Evolutionary conservation across 2,797 vertebrate species (phyloP).

Genomic region (Diglossa cyanea): DNA sequence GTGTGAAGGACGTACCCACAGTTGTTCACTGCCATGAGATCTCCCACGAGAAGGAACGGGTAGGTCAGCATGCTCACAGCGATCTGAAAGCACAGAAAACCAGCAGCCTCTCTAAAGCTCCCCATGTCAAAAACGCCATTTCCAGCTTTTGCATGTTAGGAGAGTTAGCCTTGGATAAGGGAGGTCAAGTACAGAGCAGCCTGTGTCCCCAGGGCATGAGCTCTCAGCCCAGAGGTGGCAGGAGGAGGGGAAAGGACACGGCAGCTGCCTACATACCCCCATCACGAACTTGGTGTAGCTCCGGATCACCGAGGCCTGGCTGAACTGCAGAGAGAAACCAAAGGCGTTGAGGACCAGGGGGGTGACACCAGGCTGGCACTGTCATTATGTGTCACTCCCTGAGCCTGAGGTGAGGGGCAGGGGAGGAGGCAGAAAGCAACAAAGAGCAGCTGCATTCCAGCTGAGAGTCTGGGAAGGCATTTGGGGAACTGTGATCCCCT

Average conservation of each 20-base stretch:
- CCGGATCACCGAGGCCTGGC: conserved; percentile 84
- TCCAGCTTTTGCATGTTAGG: background rate
- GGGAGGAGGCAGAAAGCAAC: background rate
- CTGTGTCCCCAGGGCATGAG: background rate
- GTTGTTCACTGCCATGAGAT: conserved; percentile 89
- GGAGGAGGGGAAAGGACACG: background rate
- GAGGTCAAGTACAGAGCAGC: background rate
- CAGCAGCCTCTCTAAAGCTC: background rate
- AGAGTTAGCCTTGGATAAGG: background rate
- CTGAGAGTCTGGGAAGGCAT: background rate
- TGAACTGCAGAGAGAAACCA: conserved; percentile 79
- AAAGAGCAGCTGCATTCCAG: background rate
- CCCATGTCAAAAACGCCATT: background rate
- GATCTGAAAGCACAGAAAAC: conserved; percentile 75
- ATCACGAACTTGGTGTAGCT: conserved; percentile 91
- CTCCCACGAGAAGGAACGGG: conserved; percentile 86
- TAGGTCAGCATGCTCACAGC: conserved; percentile 87
- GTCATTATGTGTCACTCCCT: background rate
- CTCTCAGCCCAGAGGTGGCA: background rate
- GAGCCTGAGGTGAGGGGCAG: fast-evolving
- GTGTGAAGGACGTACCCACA: conserved; percentile 80
- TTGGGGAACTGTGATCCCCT: background rate
- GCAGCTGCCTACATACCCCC: conserved; percentile 76
- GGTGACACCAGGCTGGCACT: background rate
- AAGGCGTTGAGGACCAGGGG: background rate